A percentile compares a stretch with the other conserved stretches of the same genome.
phyloP scores from a whole-genome alignment of 2,888 invertebrate genomes.

The Brenthis ino region DNA sequence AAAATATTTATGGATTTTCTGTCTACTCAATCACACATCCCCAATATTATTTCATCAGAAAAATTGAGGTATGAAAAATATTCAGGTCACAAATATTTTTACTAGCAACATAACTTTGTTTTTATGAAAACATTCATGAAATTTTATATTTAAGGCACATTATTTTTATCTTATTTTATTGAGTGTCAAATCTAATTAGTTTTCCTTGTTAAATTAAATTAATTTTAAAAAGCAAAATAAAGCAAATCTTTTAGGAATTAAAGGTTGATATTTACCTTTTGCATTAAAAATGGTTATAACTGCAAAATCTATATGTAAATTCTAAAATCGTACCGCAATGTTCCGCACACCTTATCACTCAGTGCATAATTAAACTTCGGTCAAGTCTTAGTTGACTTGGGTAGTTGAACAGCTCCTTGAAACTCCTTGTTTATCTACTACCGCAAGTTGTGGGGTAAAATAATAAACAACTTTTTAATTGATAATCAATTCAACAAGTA shows the following conservation, averaged over 20 bases:
- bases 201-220: too few relatives aligned
- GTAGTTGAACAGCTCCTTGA: conserved; percentile 58
- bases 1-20: neutral
- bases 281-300: too few relatives aligned
- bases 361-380: conserved; percentile 79
- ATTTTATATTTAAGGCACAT: too few relatives aligned
- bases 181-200: too few relatives aligned
- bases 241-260: too few relatives aligned
- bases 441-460: conserved; percentile 36
- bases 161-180: too few relatives aligned
- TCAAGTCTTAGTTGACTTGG: conserved; percentile 69
- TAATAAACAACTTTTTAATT: conserved; percentile 28
- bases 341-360: conserved; percentile 64
- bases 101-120: neutral
- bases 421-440: conserved; percentile 71
- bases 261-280: too few relatives aligned
- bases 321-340: conserved; percentile 55
- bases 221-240: too few relatives aligned
- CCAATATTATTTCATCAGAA: neutral
- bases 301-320: too few relatives aligned
- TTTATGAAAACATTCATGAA: neutral
- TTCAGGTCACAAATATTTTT: neutral
- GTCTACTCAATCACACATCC: neutral
- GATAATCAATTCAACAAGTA: conserved; percentile 14
- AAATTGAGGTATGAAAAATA: neutral